A percentile compares a stretch with the other conserved stretches of the same genome.
phyloP scores from a whole-genome alignment of 2,797 vertebrate genomes.

The Gambelia wislizenii region DNA sequence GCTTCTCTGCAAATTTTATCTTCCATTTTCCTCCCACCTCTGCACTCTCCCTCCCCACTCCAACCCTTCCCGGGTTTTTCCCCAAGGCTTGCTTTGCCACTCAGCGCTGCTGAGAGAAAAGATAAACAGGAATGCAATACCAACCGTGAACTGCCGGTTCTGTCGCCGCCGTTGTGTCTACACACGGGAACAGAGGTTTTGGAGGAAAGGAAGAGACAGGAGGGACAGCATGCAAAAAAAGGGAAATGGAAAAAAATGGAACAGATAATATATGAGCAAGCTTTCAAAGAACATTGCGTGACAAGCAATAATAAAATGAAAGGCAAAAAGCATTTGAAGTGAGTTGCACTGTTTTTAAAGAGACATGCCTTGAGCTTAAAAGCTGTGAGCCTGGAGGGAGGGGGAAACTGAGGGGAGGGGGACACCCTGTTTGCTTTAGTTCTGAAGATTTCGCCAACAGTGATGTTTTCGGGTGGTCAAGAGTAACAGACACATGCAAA shows the following conservation, averaged over 20 bases:
- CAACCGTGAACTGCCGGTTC: slow-evolving; percentile 99
- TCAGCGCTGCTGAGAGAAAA: slow-evolving; percentile 82
- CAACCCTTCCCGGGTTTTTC: neutral
- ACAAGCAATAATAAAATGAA: slow-evolving; percentile 86
- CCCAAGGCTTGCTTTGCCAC: slow-evolving; percentile 83
- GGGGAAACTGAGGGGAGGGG: slow-evolving; percentile 43
- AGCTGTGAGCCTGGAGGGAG: slow-evolving; percentile 78
- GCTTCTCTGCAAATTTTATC: slow-evolving; percentile 65
- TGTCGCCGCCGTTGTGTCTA: slow-evolving; percentile 98
- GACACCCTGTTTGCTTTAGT: slow-evolving; percentile 56
- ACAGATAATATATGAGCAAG: slow-evolving; percentile 91
- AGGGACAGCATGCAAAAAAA: slow-evolving; percentile 99
- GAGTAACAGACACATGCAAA: slow-evolving; percentile 75
- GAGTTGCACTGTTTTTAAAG: slow-evolving; percentile 84
- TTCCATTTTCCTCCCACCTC: slow-evolving; percentile 5
- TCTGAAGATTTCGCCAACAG: slow-evolving; percentile 70
- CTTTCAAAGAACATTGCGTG: slow-evolving; percentile 87
- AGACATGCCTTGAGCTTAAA: slow-evolving; percentile 83
- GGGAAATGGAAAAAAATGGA: slow-evolving; percentile 89
- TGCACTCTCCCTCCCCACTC: neutral
- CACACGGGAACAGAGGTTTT: slow-evolving; percentile 94
- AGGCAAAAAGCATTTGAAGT: slow-evolving; percentile 86
- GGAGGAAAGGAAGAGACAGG: slow-evolving; percentile 95
- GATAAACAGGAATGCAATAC: slow-evolving; percentile 91
- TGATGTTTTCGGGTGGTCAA: slow-evolving; percentile 66